Evolutionary conservation across 2,888 invertebrate genomes (phyloP).

Genomic region (Parapristionchus giblindavisi): DNA sequence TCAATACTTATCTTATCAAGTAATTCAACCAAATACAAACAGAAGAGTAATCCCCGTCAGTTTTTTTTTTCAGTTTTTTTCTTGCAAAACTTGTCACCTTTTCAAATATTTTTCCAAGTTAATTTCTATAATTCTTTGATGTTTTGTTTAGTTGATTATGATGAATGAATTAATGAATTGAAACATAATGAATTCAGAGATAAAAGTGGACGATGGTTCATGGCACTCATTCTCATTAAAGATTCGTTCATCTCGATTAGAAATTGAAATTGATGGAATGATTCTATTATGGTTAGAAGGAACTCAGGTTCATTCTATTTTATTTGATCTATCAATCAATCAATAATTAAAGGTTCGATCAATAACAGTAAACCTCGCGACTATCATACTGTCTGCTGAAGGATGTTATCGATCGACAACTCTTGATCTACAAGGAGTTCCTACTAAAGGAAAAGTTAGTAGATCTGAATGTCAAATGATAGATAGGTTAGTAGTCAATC

Average conservation of each 20-base stretch:
- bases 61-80: neutral
- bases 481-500: conserved; percentile 45
- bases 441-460: conserved; percentile 53
- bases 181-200: conserved; percentile 32
- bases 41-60: conserved; percentile 58
- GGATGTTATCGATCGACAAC: conserved; percentile 66
- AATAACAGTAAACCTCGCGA: conserved; percentile 53
- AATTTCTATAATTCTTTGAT: too few species aligned
- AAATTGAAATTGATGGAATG: conserved; percentile 64
- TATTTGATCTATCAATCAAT: neutral
- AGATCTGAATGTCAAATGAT: conserved; percentile 53
- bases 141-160: too few species aligned
- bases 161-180: neutral
- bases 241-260: conserved; percentile 63
- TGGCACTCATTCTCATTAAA: conserved; percentile 65
- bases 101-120: too few species aligned
- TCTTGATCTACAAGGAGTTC: conserved; percentile 58
- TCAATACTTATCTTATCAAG: conserved; percentile 39
- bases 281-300: conserved; percentile 67
- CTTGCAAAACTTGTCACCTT: neutral
- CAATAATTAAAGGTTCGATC: conserved; percentile 47
- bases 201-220: conserved; percentile 57
- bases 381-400: conserved; percentile 55
- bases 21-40: conserved; percentile 59
- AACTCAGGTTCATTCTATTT: conserved; percentile 46